phyloP scores from a whole-genome alignment of 2,113 vertebrate species.

The Corythaixoides concolor region DNA sequence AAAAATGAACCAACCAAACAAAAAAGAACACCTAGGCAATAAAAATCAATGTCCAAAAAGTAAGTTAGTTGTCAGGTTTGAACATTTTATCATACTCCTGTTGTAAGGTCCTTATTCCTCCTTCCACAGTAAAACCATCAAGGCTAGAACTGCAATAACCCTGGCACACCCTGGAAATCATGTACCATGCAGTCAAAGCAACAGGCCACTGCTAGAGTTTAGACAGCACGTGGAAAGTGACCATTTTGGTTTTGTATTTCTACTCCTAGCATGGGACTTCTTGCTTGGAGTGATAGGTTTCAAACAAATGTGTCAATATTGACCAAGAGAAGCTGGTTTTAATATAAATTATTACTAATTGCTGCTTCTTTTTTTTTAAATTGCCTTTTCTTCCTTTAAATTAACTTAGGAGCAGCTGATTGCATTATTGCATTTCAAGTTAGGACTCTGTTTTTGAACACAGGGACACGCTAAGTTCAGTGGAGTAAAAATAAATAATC shows the following conservation, averaged over 20 bases:
- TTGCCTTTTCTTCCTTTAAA: background rate
- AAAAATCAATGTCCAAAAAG: background rate
- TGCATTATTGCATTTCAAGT: background rate
- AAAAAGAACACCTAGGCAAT: too few species aligned
- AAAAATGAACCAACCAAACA: too few species aligned
- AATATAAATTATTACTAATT: background rate
- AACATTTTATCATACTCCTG: background rate
- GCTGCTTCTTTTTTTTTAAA: background rate
- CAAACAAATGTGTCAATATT: background rate
- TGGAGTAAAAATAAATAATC: background rate
- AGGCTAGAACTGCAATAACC: background rate
- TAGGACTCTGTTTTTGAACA: background rate
- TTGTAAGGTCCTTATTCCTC: background rate
- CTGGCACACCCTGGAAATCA: background rate
- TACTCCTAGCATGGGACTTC: background rate
- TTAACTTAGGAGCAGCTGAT: background rate
- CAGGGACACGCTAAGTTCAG: background rate
- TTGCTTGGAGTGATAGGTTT: background rate
- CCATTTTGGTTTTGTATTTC: background rate
- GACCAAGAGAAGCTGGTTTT: background rate
- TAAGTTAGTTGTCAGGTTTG: background rate
- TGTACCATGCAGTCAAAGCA: background rate
- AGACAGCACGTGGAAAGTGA: background rate
- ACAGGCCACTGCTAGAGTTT: background rate
- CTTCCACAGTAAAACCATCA: background rate